Base-by-base conservation (phyloP, 2,888 invertebrate genomes). In the Germaria angustata region DNA sequence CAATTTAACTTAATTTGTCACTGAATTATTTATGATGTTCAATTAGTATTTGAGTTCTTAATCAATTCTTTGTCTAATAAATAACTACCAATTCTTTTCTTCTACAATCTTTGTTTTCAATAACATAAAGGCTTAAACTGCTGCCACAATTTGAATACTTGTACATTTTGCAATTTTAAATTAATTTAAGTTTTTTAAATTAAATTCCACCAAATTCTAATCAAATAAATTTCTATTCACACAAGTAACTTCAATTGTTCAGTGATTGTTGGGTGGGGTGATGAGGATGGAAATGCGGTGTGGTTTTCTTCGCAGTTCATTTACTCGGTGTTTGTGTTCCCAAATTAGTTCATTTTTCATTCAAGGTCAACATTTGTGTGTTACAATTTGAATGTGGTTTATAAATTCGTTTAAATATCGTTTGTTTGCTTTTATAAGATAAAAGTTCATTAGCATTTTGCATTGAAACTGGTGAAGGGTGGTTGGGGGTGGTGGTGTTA, bases 351-450 rank as follows among this genome's bases (percentile, higher is more conserved):
- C 22, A 69, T 61, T 69, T 77, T 53, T n/a, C 28, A 66, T 66
- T 79, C 72, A 79, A 79, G 71, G 79, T 66, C 51, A 79, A 66
- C 57, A 41, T 51, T 66, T 59, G 11, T 73, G 32, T 41, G 46
- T 28, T 57, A 28, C 28, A 28, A 24, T 57, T 79, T 9, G 6
- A 51, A 22, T 57, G 49, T 39, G 55, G 20, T 53, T 46, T 66
- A 28, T 88, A 93, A 53, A 17, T 59, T 46, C 44, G 59, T 49
- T 71, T 24, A 24, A 49, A 41, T 34, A n/a, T 61, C 93, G 93
- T 90, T 93, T 93, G 90, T 93, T 55, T 79, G 93, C 88, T 88
- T 93, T 93, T 92, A 88, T n/a, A 92, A 92, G 72, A 92, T 91
- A 49, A 93, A 92, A 80, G 94, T 92, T 85, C 55, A 73, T 72